Base-by-base conservation (phyloP, 2,888 invertebrate species). In the Cosmorhoe ocellata region DNA sequence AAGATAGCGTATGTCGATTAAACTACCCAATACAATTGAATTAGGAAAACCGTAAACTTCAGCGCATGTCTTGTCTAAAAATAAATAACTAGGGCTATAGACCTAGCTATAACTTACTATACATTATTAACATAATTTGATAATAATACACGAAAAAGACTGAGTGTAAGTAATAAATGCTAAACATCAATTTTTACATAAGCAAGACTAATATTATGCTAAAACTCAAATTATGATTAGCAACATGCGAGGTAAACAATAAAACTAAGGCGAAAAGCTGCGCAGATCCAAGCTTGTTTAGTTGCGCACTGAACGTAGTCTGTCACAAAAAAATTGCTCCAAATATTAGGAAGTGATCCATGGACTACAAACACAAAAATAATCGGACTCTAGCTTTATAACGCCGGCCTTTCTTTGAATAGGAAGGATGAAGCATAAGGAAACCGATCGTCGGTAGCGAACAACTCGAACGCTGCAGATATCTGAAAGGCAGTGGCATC, bases 251-350 rank as follows among this genome's bases (percentile, higher is more conserved):
- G 41, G 40, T 37, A 38, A 48, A 33, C 28, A 40, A 48, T 27
- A 43, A 18, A 44, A 28, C 27, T 24, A 27, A 31, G 22, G 28
- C 43, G 0, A 51, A 51, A 51, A 55, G 55, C 58, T 58, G 43
- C 55, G 47, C 55, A 58, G 49, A 49, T 51, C 44, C 28, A 36
- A 37, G 37, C 27, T 42, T 32, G 12, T 10, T 10, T 13, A 24
- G 22, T 40, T 14, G n/a, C 27, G 34, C 27, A 11, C 27, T 43
- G 31, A 18, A 24, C 24, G 18, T 18, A 18, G 4, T 18, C 38
- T 13, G 7, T 11, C 24, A 31, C 32, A 42, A 4, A n/a, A n/a
- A n/a, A n/a, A n/a, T n/a, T n/a, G n/a, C n/a, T n/a, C 12, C 10
- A 26, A 32, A 32, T 18, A 18, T 18, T n/a, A n/a, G n/a, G n/a